phyloP scores from a whole-genome alignment of 2,113 vertebrate genomes.

The Pelusios castaneus region DNA sequence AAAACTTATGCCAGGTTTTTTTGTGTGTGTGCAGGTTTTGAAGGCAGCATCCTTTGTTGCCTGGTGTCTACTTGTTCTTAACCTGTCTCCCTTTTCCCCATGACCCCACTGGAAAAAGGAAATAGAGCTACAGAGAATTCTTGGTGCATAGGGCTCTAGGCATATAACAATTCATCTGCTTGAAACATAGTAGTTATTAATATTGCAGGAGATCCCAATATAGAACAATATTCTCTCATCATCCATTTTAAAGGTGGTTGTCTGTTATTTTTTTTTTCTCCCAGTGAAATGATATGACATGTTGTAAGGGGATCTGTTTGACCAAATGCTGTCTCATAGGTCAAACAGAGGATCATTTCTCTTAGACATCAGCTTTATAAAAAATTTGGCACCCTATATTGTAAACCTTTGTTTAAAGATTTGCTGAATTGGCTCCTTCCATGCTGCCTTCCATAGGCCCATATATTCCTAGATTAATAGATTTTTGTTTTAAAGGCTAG shows the following conservation, averaged over 20 bases:
- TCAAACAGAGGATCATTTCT: neutral
- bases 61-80: constrained; percentile 36
- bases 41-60: constrained; percentile 15
- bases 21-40: neutral
- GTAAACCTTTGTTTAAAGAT: neutral
- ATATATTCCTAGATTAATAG: neutral
- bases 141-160: neutral
- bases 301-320: neutral
- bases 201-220: neutral
- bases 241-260: neutral
- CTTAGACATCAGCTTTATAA: neutral
- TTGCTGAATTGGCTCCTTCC: neutral
- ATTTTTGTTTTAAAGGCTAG: neutral
- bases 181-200: neutral
- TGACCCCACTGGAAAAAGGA: neutral
- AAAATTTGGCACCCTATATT: neutral
- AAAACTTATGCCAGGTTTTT: neutral
- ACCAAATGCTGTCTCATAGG: neutral
- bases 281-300: neutral
- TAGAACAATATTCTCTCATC: neutral
- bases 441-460: neutral
- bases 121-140: constrained; percentile 15
- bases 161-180: constrained; percentile 28
- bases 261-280: neutral
- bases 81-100: constrained; percentile 12